These are phyloP conservation scores for Gibbula magus DNA, from an alignment of 2,888 invertebrate species.

Conservation along the genomic window DNA sequence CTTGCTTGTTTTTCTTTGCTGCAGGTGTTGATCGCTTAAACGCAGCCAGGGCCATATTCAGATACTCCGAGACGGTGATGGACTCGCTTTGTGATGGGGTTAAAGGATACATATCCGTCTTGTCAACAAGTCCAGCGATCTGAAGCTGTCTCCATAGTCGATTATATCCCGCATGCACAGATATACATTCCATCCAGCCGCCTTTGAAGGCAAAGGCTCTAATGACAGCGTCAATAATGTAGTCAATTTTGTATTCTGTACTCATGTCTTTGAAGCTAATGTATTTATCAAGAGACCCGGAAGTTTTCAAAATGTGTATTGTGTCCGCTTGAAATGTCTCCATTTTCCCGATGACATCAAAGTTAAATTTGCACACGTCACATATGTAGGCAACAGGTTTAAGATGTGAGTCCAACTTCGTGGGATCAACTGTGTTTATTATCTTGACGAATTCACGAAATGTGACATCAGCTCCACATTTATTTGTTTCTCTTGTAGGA, in stretches of 20 bases:
- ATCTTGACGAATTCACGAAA: not conserved
- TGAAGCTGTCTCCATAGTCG: too few species aligned
- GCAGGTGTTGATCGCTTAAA: too few species aligned
- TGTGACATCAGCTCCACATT: not conserved
- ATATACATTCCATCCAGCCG: not conserved
- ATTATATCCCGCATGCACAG: not conserved
- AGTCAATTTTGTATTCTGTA: not conserved
- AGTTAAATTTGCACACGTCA: not conserved
- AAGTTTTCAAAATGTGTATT: not conserved
- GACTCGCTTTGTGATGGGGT: not conserved
- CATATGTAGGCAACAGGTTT: not conserved
- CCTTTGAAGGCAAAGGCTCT: too few species aligned
- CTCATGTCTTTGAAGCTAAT: not conserved
- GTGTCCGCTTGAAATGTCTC: not conserved
- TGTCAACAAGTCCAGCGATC: too few species aligned
- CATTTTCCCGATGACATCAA: not conserved
- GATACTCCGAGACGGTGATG: not conserved
- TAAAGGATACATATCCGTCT: not conserved
- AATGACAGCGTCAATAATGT: not conserved
- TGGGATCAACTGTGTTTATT: not conserved
- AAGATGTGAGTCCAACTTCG: not conserved
- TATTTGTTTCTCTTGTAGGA: too few species aligned
- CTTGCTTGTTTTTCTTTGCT: too few species aligned
- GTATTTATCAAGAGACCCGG: not conserved
- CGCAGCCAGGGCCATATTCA: too few species aligned